phyloP scores from a whole-genome alignment of 2,113 vertebrate genomes.

The Plotosus lineatus region DNA sequence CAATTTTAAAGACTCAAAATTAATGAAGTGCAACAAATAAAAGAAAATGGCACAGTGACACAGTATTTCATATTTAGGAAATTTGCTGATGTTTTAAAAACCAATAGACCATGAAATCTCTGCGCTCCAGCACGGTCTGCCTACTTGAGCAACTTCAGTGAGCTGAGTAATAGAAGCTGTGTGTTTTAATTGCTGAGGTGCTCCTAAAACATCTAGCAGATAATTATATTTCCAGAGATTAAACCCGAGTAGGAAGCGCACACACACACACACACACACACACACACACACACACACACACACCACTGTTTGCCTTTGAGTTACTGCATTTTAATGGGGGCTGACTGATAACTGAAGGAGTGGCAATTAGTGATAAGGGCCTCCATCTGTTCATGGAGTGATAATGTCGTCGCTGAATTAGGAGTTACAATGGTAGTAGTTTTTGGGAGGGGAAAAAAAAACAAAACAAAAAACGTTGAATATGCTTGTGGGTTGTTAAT shows the following conservation, averaged over 20 bases:
- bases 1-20: background rate
- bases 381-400: slow-evolving; percentile 8
- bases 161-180: slow-evolving; percentile 2
- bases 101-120: background rate
- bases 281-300: background rate
- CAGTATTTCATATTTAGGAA: background rate
- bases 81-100: background rate
- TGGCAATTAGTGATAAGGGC: slow-evolving; percentile 7
- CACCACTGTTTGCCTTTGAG: background rate
- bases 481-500: background rate
- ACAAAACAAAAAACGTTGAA: slow-evolving; percentile 5
- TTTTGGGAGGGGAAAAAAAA: too few species aligned
- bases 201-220: background rate
- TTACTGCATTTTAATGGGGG: background rate
- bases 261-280: background rate
- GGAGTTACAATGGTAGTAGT: background rate
- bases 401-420: slow-evolving; percentile 3
- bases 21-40: background rate
- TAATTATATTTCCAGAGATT: slow-evolving; percentile 22
- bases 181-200: slow-evolving; percentile 15
- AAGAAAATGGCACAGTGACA: background rate
- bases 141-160: background rate
- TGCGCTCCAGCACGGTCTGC: background rate
- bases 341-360: background rate
- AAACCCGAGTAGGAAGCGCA: slow-evolving; percentile 3